These are phyloP conservation scores for Notocelia uddmanniana DNA, from an alignment of 2,888 invertebrate genomes.

Conservation along the genomic window DNA sequence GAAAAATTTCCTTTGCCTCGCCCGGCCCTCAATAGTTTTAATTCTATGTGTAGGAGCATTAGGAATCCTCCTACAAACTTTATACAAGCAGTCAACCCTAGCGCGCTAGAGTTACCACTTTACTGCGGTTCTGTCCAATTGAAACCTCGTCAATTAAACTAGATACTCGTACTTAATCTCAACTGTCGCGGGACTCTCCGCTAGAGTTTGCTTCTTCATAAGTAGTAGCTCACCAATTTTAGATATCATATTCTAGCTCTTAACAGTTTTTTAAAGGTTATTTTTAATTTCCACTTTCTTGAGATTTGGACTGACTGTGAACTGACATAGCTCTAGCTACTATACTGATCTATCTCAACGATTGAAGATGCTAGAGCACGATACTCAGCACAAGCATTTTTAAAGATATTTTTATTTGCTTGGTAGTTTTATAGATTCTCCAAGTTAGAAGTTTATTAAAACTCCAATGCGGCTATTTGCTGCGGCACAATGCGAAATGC, in stretches of 20 bases:
- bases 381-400: too few relatives aligned
- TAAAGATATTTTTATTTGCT: conserved; percentile 1
- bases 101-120: conserved; percentile 42
- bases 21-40: neutral
- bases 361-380: too few relatives aligned
- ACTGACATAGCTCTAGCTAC: too few relatives aligned
- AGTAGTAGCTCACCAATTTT: neutral
- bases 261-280: neutral
- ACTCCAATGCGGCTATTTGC: conserved; percentile 29
- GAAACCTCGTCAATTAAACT: conserved; percentile 42
- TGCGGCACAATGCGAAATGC: conserved; percentile 23
- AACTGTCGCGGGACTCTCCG: conserved; percentile 4
- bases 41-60: neutral
- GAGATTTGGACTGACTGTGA: too few relatives aligned
- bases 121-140: conserved; percentile 38
- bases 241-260: neutral
- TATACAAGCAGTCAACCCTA: neutral
- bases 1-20: neutral
- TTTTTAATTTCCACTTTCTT: too few relatives aligned
- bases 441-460: conserved; percentile 24
- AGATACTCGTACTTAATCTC: conserved; percentile 24
- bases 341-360: too few relatives aligned
- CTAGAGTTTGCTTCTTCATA: conserved; percentile 16
- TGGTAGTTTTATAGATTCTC: conserved; percentile 10
- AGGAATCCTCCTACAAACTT: neutral